Evolutionary conservation across 2,113 vertebrate genomes (phyloP).

Genomic region (Equus quagga): DNA sequence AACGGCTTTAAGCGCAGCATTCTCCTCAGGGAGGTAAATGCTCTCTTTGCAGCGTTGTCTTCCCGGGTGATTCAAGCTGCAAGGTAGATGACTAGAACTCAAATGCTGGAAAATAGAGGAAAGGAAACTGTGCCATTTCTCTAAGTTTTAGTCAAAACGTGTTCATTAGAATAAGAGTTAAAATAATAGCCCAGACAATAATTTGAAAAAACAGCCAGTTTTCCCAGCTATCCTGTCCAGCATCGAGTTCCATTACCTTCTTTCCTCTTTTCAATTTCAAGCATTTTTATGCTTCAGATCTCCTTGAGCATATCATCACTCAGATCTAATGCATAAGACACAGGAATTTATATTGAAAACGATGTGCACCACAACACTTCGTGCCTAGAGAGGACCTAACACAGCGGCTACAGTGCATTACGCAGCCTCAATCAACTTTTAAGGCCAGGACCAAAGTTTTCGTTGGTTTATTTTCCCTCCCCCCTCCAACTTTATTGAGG

Average conservation of each 20-base stretch:
- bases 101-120: conserved; percentile 28
- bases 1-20: not conserved
- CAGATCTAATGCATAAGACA: not conserved
- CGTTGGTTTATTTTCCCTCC: not conserved
- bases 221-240: not conserved
- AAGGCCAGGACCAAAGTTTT: not conserved
- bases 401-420: not conserved
- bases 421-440: not conserved
- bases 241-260: conserved; percentile 8
- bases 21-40: conserved; percentile 1
- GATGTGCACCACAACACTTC: not conserved
- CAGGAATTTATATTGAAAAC: not conserved
- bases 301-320: not conserved
- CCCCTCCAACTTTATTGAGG: not conserved
- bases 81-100: conserved; percentile 24
- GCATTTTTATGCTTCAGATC: conserved; percentile 39
- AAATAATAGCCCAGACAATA: conserved; percentile 45
- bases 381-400: not conserved
- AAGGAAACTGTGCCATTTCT: conserved; percentile 38
- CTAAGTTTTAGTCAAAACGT: conserved; percentile 53
- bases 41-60: conserved; percentile 33
- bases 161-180: conserved; percentile 37
- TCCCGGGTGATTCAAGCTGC: conserved; percentile 25
- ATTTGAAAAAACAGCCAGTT: conserved; percentile 50
- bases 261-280: not conserved